Evolutionary conservation across 2,797 vertebrate species (phyloP).

Genomic region (Peromyscus attwateri): DNA sequence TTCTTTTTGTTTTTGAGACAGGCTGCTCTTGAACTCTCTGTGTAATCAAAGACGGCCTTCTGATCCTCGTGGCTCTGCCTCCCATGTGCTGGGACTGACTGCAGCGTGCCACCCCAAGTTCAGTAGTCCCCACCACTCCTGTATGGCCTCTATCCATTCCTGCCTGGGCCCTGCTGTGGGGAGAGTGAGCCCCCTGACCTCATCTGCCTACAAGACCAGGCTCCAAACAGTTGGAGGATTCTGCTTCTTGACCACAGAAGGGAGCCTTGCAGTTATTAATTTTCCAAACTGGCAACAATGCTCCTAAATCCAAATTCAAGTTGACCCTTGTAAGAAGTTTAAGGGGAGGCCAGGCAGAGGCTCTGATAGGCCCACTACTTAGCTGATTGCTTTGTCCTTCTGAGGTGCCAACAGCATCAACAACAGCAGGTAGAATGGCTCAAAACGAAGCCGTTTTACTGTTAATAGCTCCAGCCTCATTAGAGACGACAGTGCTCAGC

Average conservation of each 20-base stretch:
- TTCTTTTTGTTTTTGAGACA: background rate
- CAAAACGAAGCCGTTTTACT: background rate
- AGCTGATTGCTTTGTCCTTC: background rate
- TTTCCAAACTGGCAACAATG: background rate
- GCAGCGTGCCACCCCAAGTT: background rate
- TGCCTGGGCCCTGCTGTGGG: background rate
- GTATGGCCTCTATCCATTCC: background rate
- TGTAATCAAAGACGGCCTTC: background rate
- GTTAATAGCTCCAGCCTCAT: background rate
- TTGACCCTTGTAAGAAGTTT: background rate
- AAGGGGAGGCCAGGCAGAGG: background rate
- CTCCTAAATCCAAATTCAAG: background rate
- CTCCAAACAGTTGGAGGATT: background rate
- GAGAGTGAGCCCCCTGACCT: background rate
- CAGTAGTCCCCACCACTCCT: background rate
- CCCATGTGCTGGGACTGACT: background rate
- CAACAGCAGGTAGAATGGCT: background rate
- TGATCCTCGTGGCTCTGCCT: background rate
- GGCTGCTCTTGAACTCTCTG: background rate
- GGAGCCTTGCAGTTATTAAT: background rate
- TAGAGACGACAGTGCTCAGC: background rate
- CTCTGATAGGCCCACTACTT: background rate
- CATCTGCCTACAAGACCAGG: background rate
- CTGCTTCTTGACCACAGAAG: background rate
- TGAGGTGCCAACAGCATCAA: background rate